Evolutionary conservation across 2,888 invertebrate genomes (phyloP), one percentile per base, ranked within the genome.

Genomic region (Hybos culiciformis): DNA sequence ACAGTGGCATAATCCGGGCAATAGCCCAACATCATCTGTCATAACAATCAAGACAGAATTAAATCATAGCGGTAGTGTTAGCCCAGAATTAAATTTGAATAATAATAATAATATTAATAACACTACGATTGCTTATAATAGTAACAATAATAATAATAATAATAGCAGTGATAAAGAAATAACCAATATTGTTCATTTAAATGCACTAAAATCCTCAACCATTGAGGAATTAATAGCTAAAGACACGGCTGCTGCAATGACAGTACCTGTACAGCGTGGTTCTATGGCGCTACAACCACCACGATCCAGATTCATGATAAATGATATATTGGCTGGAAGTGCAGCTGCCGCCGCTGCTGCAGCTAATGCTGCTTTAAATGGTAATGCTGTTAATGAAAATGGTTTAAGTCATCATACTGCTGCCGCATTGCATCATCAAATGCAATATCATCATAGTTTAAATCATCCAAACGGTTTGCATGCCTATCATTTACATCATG

Each of bases 271-370:
- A 50, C 64, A 52, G 54, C 56, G 56, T 54, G 62, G 60, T 48
- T 60, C 62, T 51, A 72, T 72, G 72, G 72, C 71, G 65, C 71
- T 74, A 60, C 76, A 73, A 62, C 75, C 78, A 51, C 77, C 79
- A 40, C 73, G 85, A 54, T 84, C 86, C 48, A 70, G 86, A 52
- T 88, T 88, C 70, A 87, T 88, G 85, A 88, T 88, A 69, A 87
- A 85, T 54, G 88, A 88, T 65, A 88, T 88, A 57, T 71, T 88
- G 52, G 78, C 77, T 41, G 75, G 75, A 40, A 71, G 71, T 42
- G 66, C 66, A 12, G 66, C 63, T 51, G 57, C 76, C 67, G 61
- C 57, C 4, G 59, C 61, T 3, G 62, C 60, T 2, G 58, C 56
- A 15, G 53, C 53, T 11, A 48, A 54, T 47, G 37, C 55, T 48